These are phyloP conservation scores for Chironomus striatipennis DNA, from an alignment of 1,140 invertebrate genomes.

Conservation along the genomic window DNA sequence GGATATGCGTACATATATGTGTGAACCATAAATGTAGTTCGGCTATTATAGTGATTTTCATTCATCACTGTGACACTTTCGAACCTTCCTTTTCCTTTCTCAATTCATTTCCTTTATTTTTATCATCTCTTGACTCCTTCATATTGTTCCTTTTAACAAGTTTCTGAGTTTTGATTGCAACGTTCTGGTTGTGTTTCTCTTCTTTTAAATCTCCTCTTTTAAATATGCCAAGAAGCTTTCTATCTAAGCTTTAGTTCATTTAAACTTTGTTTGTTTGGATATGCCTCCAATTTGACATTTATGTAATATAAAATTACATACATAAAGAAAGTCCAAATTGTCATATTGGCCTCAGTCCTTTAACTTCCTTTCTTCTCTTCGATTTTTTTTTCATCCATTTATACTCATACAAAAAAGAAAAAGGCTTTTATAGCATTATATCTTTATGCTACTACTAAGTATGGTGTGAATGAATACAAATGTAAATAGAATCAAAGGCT, in stretches of 20 bases:
- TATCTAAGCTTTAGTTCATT: neutral
- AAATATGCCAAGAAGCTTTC: slow-evolving; percentile 3
- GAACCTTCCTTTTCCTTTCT: slow-evolving; percentile 4
- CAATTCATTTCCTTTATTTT: neutral
- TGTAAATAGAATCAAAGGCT: too few relatives aligned
- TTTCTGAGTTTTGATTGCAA: neutral
- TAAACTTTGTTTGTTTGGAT: neutral
- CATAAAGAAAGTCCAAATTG: neutral
- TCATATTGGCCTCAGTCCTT: neutral
- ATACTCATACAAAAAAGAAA: neutral
- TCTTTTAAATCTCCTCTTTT: neutral
- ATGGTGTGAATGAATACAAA: too few relatives aligned
- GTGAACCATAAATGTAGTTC: neutral
- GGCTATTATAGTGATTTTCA: slow-evolving; percentile 1
- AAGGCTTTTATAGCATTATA: neutral
- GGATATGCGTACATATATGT: too few relatives aligned
- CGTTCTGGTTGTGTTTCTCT: neutral
- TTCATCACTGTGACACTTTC: neutral
- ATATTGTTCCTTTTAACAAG: too few relatives aligned
- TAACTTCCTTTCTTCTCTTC: neutral
- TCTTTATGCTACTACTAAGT: too few relatives aligned
- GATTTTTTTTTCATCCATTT: too few relatives aligned
- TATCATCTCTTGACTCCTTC: neutral
- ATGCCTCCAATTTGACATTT: neutral
- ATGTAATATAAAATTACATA: neutral